Evolutionary conservation across 2,113 vertebrate genomes (phyloP), one percentile per base, ranked within the genome.

Genomic region (Chaenocephalus aceratus): DNA sequence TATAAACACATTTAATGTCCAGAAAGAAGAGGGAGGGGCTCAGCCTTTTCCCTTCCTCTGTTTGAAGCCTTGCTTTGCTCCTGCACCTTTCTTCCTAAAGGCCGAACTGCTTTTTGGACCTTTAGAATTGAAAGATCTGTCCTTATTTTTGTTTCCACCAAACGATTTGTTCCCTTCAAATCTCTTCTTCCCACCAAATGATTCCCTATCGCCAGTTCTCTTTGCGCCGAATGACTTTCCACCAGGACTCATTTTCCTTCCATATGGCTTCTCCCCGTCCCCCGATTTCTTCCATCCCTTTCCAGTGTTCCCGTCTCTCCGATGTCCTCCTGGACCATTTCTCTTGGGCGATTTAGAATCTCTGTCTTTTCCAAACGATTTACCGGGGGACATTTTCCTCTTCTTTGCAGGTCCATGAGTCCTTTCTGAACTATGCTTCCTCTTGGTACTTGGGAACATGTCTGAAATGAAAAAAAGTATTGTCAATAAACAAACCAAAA

Each of bases 381-480:
- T 84, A 11, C 18, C 84, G 2, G 30, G 2, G 0, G 70, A 49
- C 36, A 41, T 41, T 41, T 41, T 41, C 36, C 36, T 41, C 36
- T 6, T 41, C 36, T 41, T 41, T 41, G 36, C 36, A 41, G 86
- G 88, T 0, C 34, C 85, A 0, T 72, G 59, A 2, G 86, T 41
- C 6, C 72, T 90, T 0, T 72, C 88, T 10, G 82, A 66, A 5
- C 10, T 18, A 0, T 34, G 68, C 48, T 91, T 95, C 77, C 82
- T 93, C 74, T 94, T 95, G 56, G 81, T 59, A 16, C 16, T 61
- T 1, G 94, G 93, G 70, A 96, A 96, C 82, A 96, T 95, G 69
- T 95, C 96, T 96, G 79, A 36, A 73, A 4, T 63, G 10, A n/a
- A 71, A 48, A 30, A 46, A 1, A 1, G 6, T 0, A 52, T 53